Percentiles rank a stretch among this genome's conserved stretches.
These are phyloP conservation scores for Synergus umbraculus DNA, from an alignment of 2,888 invertebrate genomes.

Conservation along the genomic window DNA sequence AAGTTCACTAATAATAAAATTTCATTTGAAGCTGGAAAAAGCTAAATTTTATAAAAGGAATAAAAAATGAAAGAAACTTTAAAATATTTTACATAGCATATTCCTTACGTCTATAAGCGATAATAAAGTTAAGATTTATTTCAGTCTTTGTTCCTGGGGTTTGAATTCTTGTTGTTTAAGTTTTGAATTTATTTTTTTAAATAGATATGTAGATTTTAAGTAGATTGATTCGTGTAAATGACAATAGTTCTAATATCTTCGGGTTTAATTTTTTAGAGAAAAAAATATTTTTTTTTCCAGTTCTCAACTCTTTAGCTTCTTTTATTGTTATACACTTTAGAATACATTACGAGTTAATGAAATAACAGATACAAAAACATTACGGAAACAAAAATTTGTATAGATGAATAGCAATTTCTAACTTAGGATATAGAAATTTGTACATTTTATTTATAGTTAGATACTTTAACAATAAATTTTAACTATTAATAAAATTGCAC, in stretches of 20 bases:
- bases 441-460: background rate
- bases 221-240: background rate
- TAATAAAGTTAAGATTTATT: background rate
- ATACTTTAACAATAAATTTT: slow-evolving; percentile 11
- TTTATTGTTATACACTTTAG: background rate
- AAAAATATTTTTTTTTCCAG: background rate
- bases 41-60: background rate
- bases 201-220: too few relatives aligned
- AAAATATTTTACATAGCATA: background rate
- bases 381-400: background rate
- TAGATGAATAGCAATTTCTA: background rate
- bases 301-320: background rate
- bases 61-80: background rate
- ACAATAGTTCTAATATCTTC: background rate
- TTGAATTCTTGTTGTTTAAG: too few relatives aligned
- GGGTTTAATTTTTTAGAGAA: background rate
- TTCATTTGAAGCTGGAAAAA: background rate
- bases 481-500: slow-evolving; percentile 9
- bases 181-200: too few relatives aligned
- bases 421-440: background rate
- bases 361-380: background rate
- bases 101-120: background rate
- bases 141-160: too few relatives aligned
- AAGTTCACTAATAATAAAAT: background rate
- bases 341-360: too few relatives aligned